Conservation (phyloP, 2,888 invertebrate genomes). For the Caenorhabditis panamensis region DNA sequence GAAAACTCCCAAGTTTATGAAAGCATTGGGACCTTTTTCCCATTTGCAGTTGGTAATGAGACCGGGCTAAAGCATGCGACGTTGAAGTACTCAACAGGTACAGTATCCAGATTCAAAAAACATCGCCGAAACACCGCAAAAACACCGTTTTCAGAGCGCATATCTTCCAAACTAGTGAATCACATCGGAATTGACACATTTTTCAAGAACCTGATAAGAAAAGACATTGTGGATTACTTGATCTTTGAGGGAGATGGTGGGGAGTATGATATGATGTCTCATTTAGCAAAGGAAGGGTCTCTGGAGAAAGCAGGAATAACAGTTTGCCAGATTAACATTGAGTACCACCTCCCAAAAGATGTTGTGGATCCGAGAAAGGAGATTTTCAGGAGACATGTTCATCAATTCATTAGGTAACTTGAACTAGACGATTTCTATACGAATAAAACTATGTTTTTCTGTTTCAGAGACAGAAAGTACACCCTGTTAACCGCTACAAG, state of each 20-base stretch:
- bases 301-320: slow-evolving; percentile 50
- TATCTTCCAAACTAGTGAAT: slow-evolving; percentile 7
- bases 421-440: not conserved
- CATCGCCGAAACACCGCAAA: not conserved
- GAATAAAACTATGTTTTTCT: too few species aligned
- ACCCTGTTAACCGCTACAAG: slow-evolving; percentile 33
- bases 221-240: slow-evolving; percentile 47
- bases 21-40: slow-evolving; percentile 50
- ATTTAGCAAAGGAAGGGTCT: slow-evolving; percentile 42
- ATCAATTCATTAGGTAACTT: slow-evolving; percentile 43
- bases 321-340: slow-evolving; percentile 57
- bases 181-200: slow-evolving; percentile 46
- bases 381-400: slow-evolving; percentile 42
- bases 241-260: slow-evolving; percentile 50
- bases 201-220: slow-evolving; percentile 49
- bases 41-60: slow-evolving; percentile 52
- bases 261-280: slow-evolving; percentile 57
- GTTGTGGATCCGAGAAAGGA: slow-evolving; percentile 43
- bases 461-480: slow-evolving; percentile 51
- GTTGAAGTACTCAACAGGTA: slow-evolving; percentile 35
- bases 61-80: slow-evolving; percentile 42
- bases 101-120: not conserved
- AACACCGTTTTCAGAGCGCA: not conserved
- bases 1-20: slow-evolving; percentile 43
- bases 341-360: slow-evolving; percentile 43